Evolutionary conservation across 2,113 vertebrate species (phyloP).

Genomic region (Microcebus ravelobensis): DNA sequence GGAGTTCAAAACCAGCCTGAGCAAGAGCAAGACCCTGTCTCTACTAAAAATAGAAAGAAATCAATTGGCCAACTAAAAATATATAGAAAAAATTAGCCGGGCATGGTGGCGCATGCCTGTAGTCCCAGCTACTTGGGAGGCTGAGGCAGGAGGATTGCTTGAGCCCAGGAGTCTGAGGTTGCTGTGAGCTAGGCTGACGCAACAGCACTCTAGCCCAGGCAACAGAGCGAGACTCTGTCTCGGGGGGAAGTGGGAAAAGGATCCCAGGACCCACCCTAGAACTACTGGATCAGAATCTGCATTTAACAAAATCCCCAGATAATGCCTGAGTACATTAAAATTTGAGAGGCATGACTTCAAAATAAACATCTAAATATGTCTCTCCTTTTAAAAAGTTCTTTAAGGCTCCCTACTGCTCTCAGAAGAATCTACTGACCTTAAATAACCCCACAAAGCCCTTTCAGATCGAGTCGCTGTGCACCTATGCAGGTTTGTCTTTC

Average conservation of each 20-base stretch:
- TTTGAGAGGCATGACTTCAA: not conserved
- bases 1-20: no score
- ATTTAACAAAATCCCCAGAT: not conserved
- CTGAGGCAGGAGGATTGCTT: no score
- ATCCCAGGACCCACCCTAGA: not conserved
- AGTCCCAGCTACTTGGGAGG: no score
- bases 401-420: not conserved
- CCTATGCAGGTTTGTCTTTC: not conserved
- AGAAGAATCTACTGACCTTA: not conserved
- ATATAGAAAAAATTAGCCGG: no score
- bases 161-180: no score
- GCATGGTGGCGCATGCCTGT: no score
- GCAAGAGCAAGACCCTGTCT: no score
- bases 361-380: conserved; percentile 18
- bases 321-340: not conserved
- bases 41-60: no score
- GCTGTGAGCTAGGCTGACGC: no score
- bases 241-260: not conserved
- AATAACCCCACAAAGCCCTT: not conserved
- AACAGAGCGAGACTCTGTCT: no score
- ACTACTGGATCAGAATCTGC: not conserved
- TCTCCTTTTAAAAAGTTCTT: not conserved
- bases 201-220: no score
- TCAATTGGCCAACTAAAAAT: no score
- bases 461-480: not conserved